Base-by-base conservation (phyloP, 2,113 vertebrate genomes). In the Podarcis muralis region DNA sequence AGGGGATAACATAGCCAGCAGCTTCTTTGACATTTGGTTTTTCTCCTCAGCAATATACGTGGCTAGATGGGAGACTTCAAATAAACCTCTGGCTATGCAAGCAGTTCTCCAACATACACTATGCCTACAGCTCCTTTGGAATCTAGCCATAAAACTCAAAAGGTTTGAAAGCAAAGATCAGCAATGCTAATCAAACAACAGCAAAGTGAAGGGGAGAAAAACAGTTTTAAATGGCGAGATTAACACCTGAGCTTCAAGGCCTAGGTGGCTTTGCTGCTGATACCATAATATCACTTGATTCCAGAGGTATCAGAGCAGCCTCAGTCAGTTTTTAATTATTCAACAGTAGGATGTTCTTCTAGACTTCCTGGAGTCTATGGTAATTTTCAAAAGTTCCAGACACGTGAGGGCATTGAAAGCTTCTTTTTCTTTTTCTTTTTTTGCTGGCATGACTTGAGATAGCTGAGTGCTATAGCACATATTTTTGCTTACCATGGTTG, bases 281-380 rank as follows among this genome's bases (percentile, higher is more conserved):
- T 87, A 48, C 68, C 90, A 2, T 93, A 92, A 80, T 85, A 93
- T 81, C 83, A 82, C 75, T 90, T 23, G 53, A 81, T 93, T 94
- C 93, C 92, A 93, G 83, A 40, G 85, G 62, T 40, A 90, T 90
- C 90, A 87, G 79, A 89, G 89, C 90, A 94, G 95, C 95, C 95
- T 97, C 97, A 95, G 94, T 93, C 95, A 95, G 81, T 80, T 91
- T 95, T 96, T 94, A 96, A 96, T 96, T 95, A 95, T 95, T 95
- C 93, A 93, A 88, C 93, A 94, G 22, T 0, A 59, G 86, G 81
- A 95, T 92, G 89, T 91, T 94, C 94, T 94, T 93, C 91, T 94
- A 97, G 96, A 97, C 97, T 96, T 93, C 94, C 95, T 96, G 97
- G 96, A 97, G 97, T 96, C 96, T 95, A 84, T 91, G 93, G 94